Conservation (phyloP, 2,797 vertebrate genomes). For the Smutsia temminckii region DNA sequence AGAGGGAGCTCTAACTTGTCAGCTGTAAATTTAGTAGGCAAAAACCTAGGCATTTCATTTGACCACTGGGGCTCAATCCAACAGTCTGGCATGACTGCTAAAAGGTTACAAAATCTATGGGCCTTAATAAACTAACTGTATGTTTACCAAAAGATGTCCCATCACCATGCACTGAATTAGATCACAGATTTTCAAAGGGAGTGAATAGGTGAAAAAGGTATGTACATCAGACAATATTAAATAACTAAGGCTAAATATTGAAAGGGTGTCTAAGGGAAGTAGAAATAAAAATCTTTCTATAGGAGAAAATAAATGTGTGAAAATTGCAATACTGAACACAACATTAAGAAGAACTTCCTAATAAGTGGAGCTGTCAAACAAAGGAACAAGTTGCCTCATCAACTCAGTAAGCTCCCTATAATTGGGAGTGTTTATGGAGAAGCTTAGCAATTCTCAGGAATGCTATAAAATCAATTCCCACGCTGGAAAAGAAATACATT, state of each 20-base stretch:
- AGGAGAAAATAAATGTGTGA: neutral
- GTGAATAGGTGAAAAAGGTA: neutral
- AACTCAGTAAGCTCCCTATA: neutral
- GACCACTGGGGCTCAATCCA: neutral
- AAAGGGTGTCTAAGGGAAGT: neutral
- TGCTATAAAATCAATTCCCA: constrained; percentile 29
- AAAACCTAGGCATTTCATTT: constrained; percentile 3
- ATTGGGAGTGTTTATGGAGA: neutral
- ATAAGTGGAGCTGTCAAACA: neutral
- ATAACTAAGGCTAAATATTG: constrained; percentile 12
- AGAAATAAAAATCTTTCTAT: constrained; percentile 32
- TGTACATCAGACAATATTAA: constrained; percentile 5
- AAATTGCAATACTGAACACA: neutral
- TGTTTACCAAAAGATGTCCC: neutral
- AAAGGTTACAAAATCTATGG: neutral
- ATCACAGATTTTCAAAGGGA: neutral
- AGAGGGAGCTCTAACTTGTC: neutral
- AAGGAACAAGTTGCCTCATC: neutral
- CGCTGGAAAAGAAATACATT: neutral
- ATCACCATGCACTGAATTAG: neutral
- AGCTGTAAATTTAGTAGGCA: neutral
- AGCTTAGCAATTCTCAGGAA: neutral
- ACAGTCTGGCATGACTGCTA: neutral
- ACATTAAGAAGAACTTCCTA: neutral
- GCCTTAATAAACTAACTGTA: neutral